A percentile compares a stretch with the other conserved stretches of the same genome.
phyloP scores from a whole-genome alignment of 2,113 vertebrate species.

The Microtus pennsylvanicus region DNA sequence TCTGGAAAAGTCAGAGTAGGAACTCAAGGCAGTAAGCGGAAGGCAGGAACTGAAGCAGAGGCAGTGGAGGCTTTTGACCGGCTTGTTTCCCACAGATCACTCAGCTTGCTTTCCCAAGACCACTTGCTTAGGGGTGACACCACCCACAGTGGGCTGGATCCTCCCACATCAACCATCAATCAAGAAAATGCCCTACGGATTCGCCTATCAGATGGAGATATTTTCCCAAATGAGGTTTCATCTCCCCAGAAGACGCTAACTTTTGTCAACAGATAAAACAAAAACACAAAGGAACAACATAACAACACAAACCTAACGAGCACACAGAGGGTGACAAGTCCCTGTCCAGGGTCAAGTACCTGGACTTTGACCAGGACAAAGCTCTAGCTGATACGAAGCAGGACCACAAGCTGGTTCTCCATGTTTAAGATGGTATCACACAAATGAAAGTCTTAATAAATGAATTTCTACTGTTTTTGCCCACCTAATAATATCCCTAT shows the following conservation, averaged over 20 bases:
- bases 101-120: not conserved
- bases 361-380: slow-evolving; percentile 23
- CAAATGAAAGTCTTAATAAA: not conserved
- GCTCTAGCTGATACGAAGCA: not conserved
- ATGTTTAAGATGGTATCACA: not conserved
- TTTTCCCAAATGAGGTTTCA: not conserved
- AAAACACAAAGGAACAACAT: not conserved
- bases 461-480: not conserved
- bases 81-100: not conserved
- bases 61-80: not conserved
- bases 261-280: not conserved
- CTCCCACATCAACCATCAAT: not conserved
- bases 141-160: not conserved
- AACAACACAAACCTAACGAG: not conserved
- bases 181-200: not conserved
- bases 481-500: not conserved
- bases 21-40: not conserved
- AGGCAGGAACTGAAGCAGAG: not conserved
- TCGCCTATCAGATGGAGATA: not conserved
- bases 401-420: not conserved
- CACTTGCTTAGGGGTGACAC: not conserved
- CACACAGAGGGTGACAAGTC: not conserved
- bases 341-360: not conserved
- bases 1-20: not conserved
- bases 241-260: not conserved